Evolutionary conservation across 1,140 invertebrate genomes (phyloP), one percentile per base, ranked within the genome.

Genomic region (Zophobas morio): DNA sequence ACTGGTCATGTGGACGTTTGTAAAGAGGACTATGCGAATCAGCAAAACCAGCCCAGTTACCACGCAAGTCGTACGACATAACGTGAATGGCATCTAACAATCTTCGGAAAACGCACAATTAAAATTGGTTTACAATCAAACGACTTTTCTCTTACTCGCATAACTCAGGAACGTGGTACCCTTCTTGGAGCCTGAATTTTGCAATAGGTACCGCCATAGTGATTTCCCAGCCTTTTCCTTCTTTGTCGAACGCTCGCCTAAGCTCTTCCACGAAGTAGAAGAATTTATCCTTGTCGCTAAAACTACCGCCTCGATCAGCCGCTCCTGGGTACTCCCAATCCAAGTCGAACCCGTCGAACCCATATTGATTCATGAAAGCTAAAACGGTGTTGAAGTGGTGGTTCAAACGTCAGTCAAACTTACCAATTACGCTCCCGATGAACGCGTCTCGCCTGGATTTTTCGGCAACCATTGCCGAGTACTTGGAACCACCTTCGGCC

Each of bases 41-140:
- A 0, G 96, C 96, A 81, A 95, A 95, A 47, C 94, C 94, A 2
- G 94, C 96, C 96, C 96, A 98, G 81, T 96, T 96, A 35, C 96
- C 96, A 79, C 96, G 89, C 20, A 98, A 88, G 87, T 98, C 96
- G 84, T 98, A 98, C 0, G 95, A 90, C 96, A 97, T 97, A 6
- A 95, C 94, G 83, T 96, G 95, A 66, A 96, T 92, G 1, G 94
- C 95, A 84, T 96, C 94, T 20, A 96, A 76, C 37, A 90, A 85
- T 81, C 93, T 94, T 46, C 20, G 49, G 2, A 3, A 51, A 51
- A 51, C 2, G 6, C 20, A 20, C 6, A 51, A 51, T 20, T 20
- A n/a, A 6, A 6, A 6, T 20, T 51, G 4, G 4, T 20, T 20
- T 20, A 66, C n/a, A 66, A 32, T 2, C n/a, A 66, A 42, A 66